Conservation (phyloP, 35 echinoderm and acorn worm genomes). For the Apostichopus japonicus region DNA sequence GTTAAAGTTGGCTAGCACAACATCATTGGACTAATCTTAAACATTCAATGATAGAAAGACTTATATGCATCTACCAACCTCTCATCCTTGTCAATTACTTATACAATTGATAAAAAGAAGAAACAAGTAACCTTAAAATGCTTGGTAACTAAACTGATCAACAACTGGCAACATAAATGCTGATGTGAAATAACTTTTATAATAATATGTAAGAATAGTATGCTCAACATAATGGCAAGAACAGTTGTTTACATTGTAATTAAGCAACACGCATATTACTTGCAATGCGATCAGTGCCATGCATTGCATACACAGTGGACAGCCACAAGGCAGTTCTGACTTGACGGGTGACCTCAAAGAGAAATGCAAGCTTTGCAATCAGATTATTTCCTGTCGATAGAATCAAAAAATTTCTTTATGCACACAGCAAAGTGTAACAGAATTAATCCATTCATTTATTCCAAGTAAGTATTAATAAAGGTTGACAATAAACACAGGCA, state of each 20-base stretch:
- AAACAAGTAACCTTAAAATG: too few relatives aligned
- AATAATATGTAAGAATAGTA: background rate
- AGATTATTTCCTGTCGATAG: slow-evolving; percentile 19
- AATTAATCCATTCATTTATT: too few relatives aligned
- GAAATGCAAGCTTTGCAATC: slow-evolving; percentile 18
- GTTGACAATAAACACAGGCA: too few relatives aligned
- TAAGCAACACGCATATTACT: background rate
- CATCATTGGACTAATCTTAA: too few relatives aligned
- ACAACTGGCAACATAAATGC: background rate
- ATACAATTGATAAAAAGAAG: too few relatives aligned
- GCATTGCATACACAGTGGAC: slow-evolving; percentile 33
- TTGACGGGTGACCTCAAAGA: background rate
- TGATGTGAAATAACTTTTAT: background rate
- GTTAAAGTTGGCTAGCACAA: too few relatives aligned
- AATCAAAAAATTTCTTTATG: background rate
- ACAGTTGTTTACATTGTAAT: background rate
- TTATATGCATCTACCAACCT: too few relatives aligned
- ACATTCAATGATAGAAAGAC: too few relatives aligned
- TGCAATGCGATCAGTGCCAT: background rate
- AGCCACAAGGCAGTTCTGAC: slow-evolving; percentile 40
- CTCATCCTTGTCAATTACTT: too few relatives aligned
- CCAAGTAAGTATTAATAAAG: too few relatives aligned
- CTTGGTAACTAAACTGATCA: background rate
- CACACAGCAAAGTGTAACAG: too few relatives aligned
- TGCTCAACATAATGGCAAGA: background rate